These are phyloP conservation scores for Aphrophora alni DNA, from an alignment of 2,888 invertebrate genomes.

Conservation along the genomic window DNA sequence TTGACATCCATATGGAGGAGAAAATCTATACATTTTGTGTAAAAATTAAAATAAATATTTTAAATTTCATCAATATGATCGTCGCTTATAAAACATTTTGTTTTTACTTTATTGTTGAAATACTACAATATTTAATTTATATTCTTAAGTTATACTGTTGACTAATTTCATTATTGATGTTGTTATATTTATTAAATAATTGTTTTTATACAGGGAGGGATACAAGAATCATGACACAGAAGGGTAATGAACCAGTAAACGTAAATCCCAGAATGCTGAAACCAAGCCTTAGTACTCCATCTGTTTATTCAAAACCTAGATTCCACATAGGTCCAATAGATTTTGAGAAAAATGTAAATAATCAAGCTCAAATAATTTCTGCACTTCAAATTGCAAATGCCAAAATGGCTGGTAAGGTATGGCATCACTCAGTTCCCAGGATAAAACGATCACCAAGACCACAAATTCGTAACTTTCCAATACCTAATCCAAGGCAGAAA, in stretches of 20 bases:
- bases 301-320: background rate
- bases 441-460: background rate
- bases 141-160: too few relatives aligned
- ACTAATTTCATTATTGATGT: background rate
- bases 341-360: background rate
- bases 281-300: background rate
- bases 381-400: background rate
- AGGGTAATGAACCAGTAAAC: background rate
- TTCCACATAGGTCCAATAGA: background rate
- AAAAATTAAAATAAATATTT: too few relatives aligned
- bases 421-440: background rate
- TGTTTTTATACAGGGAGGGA: background rate
- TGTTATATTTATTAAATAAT: background rate
- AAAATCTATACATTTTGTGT: too few relatives aligned
- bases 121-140: background rate
- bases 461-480: background rate
- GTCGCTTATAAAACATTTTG: too few relatives aligned
- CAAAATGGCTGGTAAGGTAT: background rate
- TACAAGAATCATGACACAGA: background rate
- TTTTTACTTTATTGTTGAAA: background rate
- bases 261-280: background rate
- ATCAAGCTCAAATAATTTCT: background rate
- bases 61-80: too few relatives aligned
- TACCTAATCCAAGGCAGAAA: background rate
- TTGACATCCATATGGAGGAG: too few relatives aligned